Percentiles rank a stretch among this genome's conserved stretches.
Evolutionary conservation across 2,888 invertebrate species (phyloP).

Genomic region (Watsonalla binaria): DNA sequence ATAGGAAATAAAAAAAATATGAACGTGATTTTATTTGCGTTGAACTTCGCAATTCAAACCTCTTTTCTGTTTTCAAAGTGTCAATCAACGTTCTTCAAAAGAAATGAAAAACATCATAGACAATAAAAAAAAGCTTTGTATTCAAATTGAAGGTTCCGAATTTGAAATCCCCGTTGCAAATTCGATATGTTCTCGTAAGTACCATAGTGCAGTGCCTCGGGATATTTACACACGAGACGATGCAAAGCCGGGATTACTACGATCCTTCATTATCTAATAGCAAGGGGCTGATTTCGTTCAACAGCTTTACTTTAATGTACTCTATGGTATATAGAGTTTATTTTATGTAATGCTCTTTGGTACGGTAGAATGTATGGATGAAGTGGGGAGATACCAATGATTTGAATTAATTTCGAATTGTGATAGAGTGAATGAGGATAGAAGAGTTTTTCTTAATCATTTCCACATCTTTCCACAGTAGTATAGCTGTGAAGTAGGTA

Average conservation of each 20-base stretch:
- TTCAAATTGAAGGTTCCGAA: conserved; percentile 38
- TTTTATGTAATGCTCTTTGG: not conserved
- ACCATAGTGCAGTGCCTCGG: conserved; percentile 34
- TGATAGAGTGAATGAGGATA: no score
- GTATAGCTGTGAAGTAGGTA: no score
- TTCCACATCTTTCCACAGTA: no score
- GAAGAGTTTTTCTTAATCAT: no score
- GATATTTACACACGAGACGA: conserved; percentile 51
- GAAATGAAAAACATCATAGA: conserved; percentile 1
- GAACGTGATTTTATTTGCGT: not conserved
- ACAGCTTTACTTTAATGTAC: conserved; percentile 14
- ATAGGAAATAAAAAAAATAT: no score
- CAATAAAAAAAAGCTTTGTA: conserved; percentile 12
- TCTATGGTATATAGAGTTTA: not conserved
- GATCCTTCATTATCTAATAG: conserved; percentile 65
- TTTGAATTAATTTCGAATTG: no score
- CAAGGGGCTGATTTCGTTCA: conserved; percentile 26
- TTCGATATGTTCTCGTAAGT: conserved; percentile 25
- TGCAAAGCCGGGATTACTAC: conserved; percentile 48
- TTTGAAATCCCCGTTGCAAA: conserved; percentile 50
- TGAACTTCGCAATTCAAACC: no score
- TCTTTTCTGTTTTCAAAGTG: not conserved
- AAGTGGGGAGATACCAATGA: no score
- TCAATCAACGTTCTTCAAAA: conserved; percentile 1
- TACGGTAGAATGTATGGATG: not conserved